Conservation (phyloP, 2,888 invertebrate genomes). For the Esperia sulphurella region DNA sequence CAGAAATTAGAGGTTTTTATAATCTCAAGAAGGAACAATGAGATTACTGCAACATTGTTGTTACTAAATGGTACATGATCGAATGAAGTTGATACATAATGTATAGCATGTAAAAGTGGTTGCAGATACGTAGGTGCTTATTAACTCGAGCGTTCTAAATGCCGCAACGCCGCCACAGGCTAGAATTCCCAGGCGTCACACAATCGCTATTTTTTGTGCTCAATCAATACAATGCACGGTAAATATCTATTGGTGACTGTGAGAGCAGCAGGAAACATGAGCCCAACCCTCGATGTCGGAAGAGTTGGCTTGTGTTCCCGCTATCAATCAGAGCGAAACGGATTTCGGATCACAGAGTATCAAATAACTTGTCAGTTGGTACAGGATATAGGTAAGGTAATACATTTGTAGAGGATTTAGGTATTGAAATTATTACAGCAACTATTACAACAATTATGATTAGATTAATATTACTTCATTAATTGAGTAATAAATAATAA, state of each 20-base stretch:
- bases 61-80: background rate
- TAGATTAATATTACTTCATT: too few species aligned
- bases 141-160: constrained; percentile 23
- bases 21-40: constrained; percentile 1
- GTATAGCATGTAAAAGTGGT: background rate
- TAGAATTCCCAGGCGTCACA: constrained; percentile 53
- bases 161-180: constrained; percentile 27
- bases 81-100: background rate
- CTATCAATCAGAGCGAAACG: constrained; percentile 80
- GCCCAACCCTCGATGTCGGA: constrained; percentile 85
- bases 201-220: constrained; percentile 59
- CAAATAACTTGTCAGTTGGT: too few species aligned
- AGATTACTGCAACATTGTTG: background rate
- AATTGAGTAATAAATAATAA: too few species aligned
- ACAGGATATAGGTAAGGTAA: too few species aligned
- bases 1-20: background rate
- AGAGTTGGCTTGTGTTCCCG: constrained; percentile 75
- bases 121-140: constrained; percentile 4
- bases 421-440: too few species aligned
- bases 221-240: constrained; percentile 40
- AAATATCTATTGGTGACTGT: constrained; percentile 63
- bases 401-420: too few species aligned
- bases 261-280: constrained; percentile 84
- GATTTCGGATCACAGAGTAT: constrained; percentile 32
- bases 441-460: too few species aligned